Conservation (phyloP, 2,797 vertebrate species). For the Discoglossus pictus region DNA sequence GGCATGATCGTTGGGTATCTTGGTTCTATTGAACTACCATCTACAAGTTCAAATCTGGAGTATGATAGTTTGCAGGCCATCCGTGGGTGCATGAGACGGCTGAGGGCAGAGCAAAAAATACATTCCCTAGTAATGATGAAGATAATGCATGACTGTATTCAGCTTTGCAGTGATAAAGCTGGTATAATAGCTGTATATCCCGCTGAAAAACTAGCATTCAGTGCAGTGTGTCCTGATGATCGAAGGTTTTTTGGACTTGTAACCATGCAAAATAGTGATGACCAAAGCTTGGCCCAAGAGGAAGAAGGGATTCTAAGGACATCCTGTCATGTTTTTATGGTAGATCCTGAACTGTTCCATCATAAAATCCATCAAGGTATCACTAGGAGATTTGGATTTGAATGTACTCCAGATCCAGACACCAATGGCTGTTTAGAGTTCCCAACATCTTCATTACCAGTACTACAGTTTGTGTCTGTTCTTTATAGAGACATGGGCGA, state of each 20-base stretch:
- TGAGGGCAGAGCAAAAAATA: slow-evolving; percentile 93
- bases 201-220: slow-evolving; percentile 95
- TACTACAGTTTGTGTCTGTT: slow-evolving; percentile 94
- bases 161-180: slow-evolving; percentile 84
- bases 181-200: slow-evolving; percentile 88
- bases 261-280: slow-evolving; percentile 90
- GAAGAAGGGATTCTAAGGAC: slow-evolving; percentile 85
- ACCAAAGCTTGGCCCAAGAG: slow-evolving; percentile 73
- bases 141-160: slow-evolving; percentile 93
- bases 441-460: slow-evolving; percentile 88
- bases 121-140: slow-evolving; percentile 93
- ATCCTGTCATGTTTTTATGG: slow-evolving; percentile 96
- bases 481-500: slow-evolving; percentile 97
- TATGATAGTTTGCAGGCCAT: slow-evolving; percentile 94
- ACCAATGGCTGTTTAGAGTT: slow-evolving; percentile 93
- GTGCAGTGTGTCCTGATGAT: slow-evolving; percentile 93
- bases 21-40: slow-evolving; percentile 96
- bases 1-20: slow-evolving; percentile 97
- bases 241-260: slow-evolving; percentile 93
- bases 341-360: slow-evolving; percentile 92
- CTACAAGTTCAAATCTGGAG: slow-evolving; percentile 85
- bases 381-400: slow-evolving; percentile 86
- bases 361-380: slow-evolving; percentile 91
- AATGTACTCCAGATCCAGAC: slow-evolving; percentile 94
- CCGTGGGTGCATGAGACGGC: slow-evolving; percentile 94